Conservation (phyloP, 2,797 vertebrate species). For the Aeoliscus strigatus region DNA sequence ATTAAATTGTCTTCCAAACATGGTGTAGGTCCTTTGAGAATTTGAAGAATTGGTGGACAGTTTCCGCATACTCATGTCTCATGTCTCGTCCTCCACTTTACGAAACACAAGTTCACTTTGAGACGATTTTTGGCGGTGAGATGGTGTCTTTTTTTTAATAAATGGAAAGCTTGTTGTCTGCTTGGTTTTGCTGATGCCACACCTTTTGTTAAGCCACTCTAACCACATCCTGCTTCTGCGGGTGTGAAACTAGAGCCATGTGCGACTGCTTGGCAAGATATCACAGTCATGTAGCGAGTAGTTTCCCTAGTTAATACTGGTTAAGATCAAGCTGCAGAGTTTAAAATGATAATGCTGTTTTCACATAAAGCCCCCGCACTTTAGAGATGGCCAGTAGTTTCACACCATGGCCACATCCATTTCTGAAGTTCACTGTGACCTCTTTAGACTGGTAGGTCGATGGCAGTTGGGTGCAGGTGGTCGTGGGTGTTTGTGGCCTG, state of each 20-base stretch:
- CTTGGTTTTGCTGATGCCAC: conserved; percentile 45
- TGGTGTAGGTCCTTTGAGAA: conserved; percentile 27
- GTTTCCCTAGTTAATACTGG: background rate
- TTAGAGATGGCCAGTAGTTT: conserved; percentile 37
- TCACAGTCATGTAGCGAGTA: background rate
- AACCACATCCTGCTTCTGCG: conserved; percentile 59
- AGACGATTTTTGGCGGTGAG: no score
- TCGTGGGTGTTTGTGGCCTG: no score
- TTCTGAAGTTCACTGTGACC: conserved; percentile 5
- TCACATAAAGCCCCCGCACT: background rate
- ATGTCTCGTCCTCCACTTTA: conserved; percentile 31
- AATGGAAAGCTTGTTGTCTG: conserved; percentile 15
- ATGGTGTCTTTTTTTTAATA: conserved; percentile 25
- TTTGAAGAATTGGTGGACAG: conserved; percentile 45
- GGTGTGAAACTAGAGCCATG: conserved; percentile 29
- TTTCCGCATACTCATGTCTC: conserved; percentile 45
- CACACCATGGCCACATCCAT: conserved; percentile 20
- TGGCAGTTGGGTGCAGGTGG: no score
- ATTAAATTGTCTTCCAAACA: conserved; percentile 68
- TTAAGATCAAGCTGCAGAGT: background rate
- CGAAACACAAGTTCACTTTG: conserved; percentile 35
- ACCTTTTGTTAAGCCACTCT: conserved; percentile 33
- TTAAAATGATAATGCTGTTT: background rate
- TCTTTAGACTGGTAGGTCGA: no score
- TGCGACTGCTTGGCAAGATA: background rate